Percentiles rank a stretch among this genome's conserved stretches.
Conservation (phyloP, 1,140 invertebrate species). For the Pseudomyrmex flavicornis region DNA sequence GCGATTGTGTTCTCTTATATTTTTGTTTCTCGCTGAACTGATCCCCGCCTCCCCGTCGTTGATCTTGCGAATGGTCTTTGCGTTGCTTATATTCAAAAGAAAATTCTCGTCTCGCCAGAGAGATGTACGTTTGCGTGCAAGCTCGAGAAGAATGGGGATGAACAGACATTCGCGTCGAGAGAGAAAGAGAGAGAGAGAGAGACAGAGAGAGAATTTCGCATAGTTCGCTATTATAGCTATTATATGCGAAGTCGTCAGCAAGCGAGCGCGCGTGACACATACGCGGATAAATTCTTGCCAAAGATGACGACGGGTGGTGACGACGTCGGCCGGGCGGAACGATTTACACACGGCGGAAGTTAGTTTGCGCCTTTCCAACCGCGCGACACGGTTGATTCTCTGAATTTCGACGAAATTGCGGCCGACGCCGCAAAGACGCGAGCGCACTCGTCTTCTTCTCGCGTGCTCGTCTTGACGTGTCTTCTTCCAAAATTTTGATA, state of each 20-base stretch:
- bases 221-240: constrained; percentile 77
- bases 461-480: too few relatives aligned
- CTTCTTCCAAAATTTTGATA: too few relatives aligned
- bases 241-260: constrained; percentile 66
- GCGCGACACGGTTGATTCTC: constrained; percentile 46
- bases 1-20: neutral
- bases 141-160: too few relatives aligned
- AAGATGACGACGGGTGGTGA: constrained; percentile 34
- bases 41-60: too few relatives aligned
- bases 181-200: too few relatives aligned
- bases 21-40: neutral
- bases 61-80: too few relatives aligned
- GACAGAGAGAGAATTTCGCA: constrained; percentile 57
- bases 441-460: constrained; percentile 63
- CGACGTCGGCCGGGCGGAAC: constrained; percentile 7
- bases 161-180: too few relatives aligned
- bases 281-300: constrained; percentile 52
- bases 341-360: constrained; percentile 68
- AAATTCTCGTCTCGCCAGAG: too few relatives aligned
- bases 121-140: too few relatives aligned
- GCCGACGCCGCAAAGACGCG: constrained; percentile 52
- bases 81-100: too few relatives aligned
- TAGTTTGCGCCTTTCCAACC: constrained; percentile 55
- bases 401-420: constrained; percentile 67
- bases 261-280: constrained; percentile 46